phyloP scores from a whole-genome alignment of 2,888 invertebrate genomes.

The Monoplex corrugatus region DNA sequence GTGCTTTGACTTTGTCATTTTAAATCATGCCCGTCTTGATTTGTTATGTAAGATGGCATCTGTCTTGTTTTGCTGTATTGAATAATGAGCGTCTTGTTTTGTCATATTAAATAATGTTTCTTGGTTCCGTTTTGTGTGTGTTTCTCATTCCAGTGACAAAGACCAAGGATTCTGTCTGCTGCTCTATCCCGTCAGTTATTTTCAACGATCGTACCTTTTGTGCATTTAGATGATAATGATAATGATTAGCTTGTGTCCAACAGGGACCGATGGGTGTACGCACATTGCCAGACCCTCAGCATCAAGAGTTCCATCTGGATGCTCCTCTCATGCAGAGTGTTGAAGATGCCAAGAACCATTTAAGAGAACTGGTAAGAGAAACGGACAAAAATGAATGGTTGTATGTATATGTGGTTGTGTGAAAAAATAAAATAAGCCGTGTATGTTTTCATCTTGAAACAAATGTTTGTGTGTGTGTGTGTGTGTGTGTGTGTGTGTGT shows the following conservation, averaged over 20 bases:
- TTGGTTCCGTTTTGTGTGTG: not conserved
- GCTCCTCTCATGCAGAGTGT: slow-evolving; percentile 81
- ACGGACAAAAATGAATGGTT: not conserved
- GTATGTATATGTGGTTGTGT: no score
- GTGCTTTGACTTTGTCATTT: no score
- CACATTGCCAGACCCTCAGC: slow-evolving; percentile 77
- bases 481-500: no score
- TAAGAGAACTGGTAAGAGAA: slow-evolving; percentile 79
- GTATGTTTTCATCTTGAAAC: no score
- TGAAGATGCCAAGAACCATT: slow-evolving; percentile 79
- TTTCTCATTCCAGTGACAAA: not conserved
- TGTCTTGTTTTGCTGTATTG: no score
- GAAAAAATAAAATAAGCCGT: no score
- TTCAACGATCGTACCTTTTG: not conserved
- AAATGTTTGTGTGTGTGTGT: no score
- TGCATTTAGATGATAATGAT: not conserved
- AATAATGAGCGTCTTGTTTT: no score
- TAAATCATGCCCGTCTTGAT: no score
- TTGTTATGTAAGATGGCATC: no score
- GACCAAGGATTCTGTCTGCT: not conserved
- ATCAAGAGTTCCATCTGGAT: slow-evolving; percentile 83
- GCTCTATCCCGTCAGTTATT: not conserved
- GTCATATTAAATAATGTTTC: no score
- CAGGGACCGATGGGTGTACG: slow-evolving; percentile 71
- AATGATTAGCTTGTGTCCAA: slow-evolving; percentile 19